Evolutionary conservation across 2,113 vertebrate genomes (phyloP), one percentile per base, ranked within the genome.

Genomic region (Narcine bancroftii): DNA sequence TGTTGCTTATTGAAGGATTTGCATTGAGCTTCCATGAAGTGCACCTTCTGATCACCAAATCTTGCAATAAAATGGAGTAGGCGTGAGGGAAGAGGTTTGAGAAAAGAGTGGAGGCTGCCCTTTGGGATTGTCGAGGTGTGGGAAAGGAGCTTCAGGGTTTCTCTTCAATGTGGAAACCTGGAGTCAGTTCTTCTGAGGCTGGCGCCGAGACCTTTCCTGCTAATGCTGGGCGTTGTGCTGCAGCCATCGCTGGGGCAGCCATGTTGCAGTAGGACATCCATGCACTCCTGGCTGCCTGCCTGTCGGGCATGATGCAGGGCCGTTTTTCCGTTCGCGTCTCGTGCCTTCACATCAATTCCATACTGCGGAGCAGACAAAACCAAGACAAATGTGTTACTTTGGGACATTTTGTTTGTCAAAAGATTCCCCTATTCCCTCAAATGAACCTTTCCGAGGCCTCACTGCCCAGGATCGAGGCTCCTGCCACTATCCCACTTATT

Each of bases 181-280:
- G 97, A 97, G 94, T 97, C 97, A 92, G 95, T 96, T n/a, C 96
- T 96, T 5, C 97, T 97, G 94, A 98, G 87, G 94, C 98, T 98
- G 94, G 97, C 95, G 0, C 96, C 97, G 96, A 98, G 98, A 95
- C 97, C 97, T 93, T 97, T 96, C 92, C 98, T 97, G 92, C 95
- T 96, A 26, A 97, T 95, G 92, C 96, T 93, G 1, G 97, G 97
- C 0, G 97, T 98, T 94, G 96, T 94, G 56, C 94, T 93, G 33
- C 95, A 93, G 0, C 96, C 95, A 72, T 98, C 98, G 0, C 93
- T 96, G 0, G 97, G 96, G 92, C 98, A 98, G 85, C 98, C 98
- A 72, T 99, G 97, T 93, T 99, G 98, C 36, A 97, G 95, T 6
- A 99, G 95, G 93, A 99, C 97, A 89, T 98, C 97, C 0, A 96